Conservation (phyloP, 2,888 invertebrate genomes). For the Nomada flava region DNA sequence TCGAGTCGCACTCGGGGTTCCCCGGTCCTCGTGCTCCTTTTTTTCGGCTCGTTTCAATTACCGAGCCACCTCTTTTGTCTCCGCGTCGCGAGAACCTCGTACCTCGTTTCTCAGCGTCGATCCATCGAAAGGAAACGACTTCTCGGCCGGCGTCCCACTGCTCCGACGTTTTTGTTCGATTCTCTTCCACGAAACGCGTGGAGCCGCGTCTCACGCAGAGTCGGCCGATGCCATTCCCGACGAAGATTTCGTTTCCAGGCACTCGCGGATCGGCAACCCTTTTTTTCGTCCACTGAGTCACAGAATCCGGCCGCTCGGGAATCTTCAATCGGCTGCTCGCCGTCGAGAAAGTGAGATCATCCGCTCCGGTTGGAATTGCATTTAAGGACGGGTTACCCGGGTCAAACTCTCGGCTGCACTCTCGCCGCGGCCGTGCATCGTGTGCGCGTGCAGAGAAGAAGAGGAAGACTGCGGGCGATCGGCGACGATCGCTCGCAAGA, state of each 20-base stretch:
- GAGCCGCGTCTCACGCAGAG: neutral
- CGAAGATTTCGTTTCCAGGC: neutral
- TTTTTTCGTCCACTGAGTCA: slow-evolving; percentile 18
- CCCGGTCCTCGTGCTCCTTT: slow-evolving; percentile 6
- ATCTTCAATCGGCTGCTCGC: slow-evolving; percentile 32
- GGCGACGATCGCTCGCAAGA: slow-evolving; percentile 31
- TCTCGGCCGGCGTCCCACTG: no score
- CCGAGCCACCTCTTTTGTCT: slow-evolving; percentile 43
- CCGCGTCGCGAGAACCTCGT: slow-evolving; percentile 1
- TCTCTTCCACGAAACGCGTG: slow-evolving; percentile 19
- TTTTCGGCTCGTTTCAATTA: slow-evolving; percentile 53
- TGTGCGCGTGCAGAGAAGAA: slow-evolving; percentile 32
- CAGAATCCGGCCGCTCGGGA: neutral
- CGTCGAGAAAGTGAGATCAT: slow-evolving; percentile 63
- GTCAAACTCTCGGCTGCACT: slow-evolving; percentile 53
- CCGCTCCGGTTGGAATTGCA: slow-evolving; percentile 30
- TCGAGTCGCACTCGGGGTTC: slow-evolving; percentile 27
- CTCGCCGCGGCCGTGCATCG: neutral
- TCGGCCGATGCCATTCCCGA: neutral
- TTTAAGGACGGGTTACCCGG: slow-evolving; percentile 60
- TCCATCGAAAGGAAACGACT: no score
- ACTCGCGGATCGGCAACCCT: neutral
- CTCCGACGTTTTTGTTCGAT: slow-evolving; percentile 6
- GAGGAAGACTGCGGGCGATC: neutral
- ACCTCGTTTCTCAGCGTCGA: slow-evolving; percentile 18